phyloP scores from a whole-genome alignment of 1,140 invertebrate species.

The Drosophila guanche region DNA sequence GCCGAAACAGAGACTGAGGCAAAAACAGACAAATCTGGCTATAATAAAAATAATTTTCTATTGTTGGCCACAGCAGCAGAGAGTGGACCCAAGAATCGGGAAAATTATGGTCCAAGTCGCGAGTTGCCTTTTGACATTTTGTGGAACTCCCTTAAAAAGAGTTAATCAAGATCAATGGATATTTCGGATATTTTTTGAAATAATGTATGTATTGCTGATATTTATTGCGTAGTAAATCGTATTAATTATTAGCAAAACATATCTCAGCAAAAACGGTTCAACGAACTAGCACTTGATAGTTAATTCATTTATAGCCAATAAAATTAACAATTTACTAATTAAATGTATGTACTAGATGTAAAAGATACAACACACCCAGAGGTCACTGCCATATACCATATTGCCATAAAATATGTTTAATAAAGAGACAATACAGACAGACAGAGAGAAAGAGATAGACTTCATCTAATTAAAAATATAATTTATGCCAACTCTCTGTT shows the following conservation, averaged over 20 bases:
- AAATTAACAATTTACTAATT: slow-evolving; percentile 48
- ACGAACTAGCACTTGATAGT: slow-evolving; percentile 31
- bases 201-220: too few species aligned
- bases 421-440: slow-evolving; percentile 23
- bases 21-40: slow-evolving; percentile 1
- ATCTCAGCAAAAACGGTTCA: slow-evolving; percentile 17
- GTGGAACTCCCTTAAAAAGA: slow-evolving; percentile 41
- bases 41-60: slow-evolving; percentile 49
- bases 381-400: slow-evolving; percentile 41
- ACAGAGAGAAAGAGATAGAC: neutral
- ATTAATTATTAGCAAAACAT: slow-evolving; percentile 8
- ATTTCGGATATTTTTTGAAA: too few species aligned
- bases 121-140: slow-evolving; percentile 35
- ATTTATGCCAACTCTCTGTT: slow-evolving; percentile 47
- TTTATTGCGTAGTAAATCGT: neutral
- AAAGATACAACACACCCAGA: slow-evolving; percentile 14
- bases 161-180: slow-evolving; percentile 44
- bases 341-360: slow-evolving; percentile 42
- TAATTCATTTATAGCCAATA: slow-evolving; percentile 46
- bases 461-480: slow-evolving; percentile 60
- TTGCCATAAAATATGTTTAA: slow-evolving; percentile 57
- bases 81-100: slow-evolving; percentile 2
- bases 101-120: neutral
- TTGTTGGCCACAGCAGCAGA: slow-evolving; percentile 36
- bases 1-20: too few species aligned